Percentiles rank a stretch among this genome's conserved stretches.
Conservation (phyloP, 2,797 vertebrate species). For the Momotus momota region DNA sequence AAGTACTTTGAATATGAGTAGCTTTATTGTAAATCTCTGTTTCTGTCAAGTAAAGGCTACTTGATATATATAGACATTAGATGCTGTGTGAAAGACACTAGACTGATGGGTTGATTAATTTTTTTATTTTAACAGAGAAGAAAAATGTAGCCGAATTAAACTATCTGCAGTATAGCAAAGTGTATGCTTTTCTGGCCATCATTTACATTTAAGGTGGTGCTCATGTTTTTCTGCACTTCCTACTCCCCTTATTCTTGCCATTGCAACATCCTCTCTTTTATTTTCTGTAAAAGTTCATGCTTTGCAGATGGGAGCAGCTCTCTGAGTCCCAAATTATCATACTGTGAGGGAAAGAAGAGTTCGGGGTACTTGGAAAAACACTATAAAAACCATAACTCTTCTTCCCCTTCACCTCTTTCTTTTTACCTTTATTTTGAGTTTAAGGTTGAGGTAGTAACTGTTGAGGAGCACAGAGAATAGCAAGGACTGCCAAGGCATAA, state of each 20-base stretch:
- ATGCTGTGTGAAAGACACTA: neutral
- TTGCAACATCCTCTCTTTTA: neutral
- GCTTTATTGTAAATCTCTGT: neutral
- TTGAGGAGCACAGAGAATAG: neutral
- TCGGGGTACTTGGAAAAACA: neutral
- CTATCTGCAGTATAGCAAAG: neutral
- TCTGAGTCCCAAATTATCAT: neutral
- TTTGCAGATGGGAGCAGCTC: neutral
- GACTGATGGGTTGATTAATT: neutral
- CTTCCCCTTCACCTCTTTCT: rapidly evolving
- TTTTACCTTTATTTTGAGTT: neutral
- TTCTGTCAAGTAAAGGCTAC: neutral
- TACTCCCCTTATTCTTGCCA: neutral
- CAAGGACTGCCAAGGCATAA: neutral
- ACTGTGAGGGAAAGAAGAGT: neutral
- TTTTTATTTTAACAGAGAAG: neutral
- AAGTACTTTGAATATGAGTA: neutral
- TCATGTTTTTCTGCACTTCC: neutral
- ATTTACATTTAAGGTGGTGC: neutral
- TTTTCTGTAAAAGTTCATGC: neutral
- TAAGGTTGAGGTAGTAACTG: rapidly evolving
- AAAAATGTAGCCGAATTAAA: neutral
- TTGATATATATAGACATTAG: neutral
- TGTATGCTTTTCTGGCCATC: neutral
- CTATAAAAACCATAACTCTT: neutral